Evolutionary conservation across 2,888 invertebrate genomes (phyloP).

Genomic region (Psylliodes chrysocephalus): DNA sequence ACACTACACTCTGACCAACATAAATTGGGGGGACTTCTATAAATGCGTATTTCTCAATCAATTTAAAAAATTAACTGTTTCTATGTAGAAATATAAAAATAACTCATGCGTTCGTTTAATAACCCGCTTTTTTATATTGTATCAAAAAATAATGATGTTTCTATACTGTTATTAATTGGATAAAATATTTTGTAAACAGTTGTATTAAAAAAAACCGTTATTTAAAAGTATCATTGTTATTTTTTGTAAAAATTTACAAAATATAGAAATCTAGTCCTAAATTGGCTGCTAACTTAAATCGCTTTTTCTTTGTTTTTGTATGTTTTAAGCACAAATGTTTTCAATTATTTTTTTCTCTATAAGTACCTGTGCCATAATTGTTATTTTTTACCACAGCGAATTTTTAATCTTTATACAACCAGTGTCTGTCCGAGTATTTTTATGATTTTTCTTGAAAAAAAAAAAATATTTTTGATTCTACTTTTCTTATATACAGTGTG

Average conservation of each 20-base stretch:
- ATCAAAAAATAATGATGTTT: conserved; percentile 3
- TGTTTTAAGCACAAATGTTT: conserved; percentile 3
- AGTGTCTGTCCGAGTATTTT: neutral
- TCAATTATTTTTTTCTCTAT: neutral
- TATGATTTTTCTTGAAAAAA: neutral
- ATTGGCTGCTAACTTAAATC: conserved; percentile 33
- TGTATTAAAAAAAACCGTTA: neutral
- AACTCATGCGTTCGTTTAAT: neutral
- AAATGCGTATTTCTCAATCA: no score
- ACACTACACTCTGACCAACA: no score
- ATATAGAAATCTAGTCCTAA: conserved; percentile 25
- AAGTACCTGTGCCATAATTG: conserved; percentile 24
- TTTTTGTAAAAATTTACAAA: conserved; percentile 16
- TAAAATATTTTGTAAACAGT: conserved; percentile 5
- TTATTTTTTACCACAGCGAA: neutral
- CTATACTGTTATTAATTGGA: conserved; percentile 5
- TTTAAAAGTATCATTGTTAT: conserved; percentile 6
- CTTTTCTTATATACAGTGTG: no score
- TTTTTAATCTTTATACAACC: conserved; percentile 1
- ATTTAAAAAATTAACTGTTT: no score
- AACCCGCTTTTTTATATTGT: conserved; percentile 8
- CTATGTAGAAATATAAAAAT: no score
- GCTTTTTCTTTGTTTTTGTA: conserved; percentile 24
- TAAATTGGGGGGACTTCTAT: no score
- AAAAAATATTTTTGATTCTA: no score